A percentile compares a stretch with the other conserved stretches of the same genome.
Conservation (phyloP, 1,140 invertebrate genomes). For the Diabrotica undecimpunctata region DNA sequence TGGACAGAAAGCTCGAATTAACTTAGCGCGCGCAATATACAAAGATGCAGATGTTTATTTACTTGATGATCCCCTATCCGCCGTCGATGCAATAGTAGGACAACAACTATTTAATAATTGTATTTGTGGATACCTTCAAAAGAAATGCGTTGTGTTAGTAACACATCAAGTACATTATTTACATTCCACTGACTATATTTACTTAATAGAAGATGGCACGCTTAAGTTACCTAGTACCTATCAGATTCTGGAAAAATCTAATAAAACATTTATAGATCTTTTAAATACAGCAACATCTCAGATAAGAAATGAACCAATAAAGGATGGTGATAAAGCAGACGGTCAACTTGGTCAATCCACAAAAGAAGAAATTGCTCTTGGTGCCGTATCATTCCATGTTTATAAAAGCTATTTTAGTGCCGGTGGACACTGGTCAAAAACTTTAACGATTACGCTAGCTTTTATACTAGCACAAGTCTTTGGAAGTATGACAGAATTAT, state of each 20-base stretch:
- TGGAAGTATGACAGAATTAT: slow-evolving; percentile 64
- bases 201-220: slow-evolving; percentile 59
- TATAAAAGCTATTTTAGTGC: slow-evolving; percentile 27
- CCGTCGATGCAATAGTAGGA: slow-evolving; percentile 70
- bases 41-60: slow-evolving; percentile 77
- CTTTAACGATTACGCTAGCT: slow-evolving; percentile 51
- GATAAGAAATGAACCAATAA: slow-evolving; percentile 35
- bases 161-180: slow-evolving; percentile 88
- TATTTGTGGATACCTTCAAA: slow-evolving; percentile 62
- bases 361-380: neutral
- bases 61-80: slow-evolving; percentile 79
- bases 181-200: slow-evolving; percentile 67
- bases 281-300: slow-evolving; percentile 51
- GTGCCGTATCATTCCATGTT: neutral
- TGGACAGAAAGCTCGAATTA: slow-evolving; percentile 87
- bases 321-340: neutral
- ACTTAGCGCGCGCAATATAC: slow-evolving; percentile 79
- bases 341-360: neutral
- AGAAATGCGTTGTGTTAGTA: slow-evolving; percentile 72
- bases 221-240: slow-evolving; percentile 59
- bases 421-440: slow-evolving; percentile 49
- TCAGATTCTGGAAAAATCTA: slow-evolving; percentile 57
- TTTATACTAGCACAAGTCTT: slow-evolving; percentile 59
- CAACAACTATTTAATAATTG: slow-evolving; percentile 67
- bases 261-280: slow-evolving; percentile 62